Base-by-base conservation (phyloP, 2,888 invertebrate genomes). In the Parasteatoda lunata region DNA sequence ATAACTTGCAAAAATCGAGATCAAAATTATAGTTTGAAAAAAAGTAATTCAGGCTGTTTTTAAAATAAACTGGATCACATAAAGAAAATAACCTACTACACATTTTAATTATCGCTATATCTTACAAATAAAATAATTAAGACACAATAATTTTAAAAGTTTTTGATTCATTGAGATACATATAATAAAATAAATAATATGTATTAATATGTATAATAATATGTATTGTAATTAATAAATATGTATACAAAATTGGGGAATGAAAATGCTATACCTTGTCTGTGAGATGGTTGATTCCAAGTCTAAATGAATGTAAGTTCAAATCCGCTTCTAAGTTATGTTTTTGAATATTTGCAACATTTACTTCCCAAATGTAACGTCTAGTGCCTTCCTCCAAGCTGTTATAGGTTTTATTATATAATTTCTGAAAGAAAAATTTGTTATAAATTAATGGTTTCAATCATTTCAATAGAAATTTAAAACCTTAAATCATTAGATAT, bases 321-420 rank as follows among this genome's bases (percentile, higher is more conserved):
- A 88, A 49, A 15, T 84, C 76, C 5, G 83, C 83, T 66, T 88
- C 88, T 48, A 88, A 52, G 49, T 88, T 88, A 45, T 88, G 88
- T 7, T 52, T 49, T 13, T 70, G 64, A 47, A 88, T 51, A 3
- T 15, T 51, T 30, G 64, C 76, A 13, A 88, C 71, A 52, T 75
- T 84, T n/a, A 69, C 11, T 71, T 88, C 79, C 82, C 81, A 88
- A 30, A 83, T 79, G n/a, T 66, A 11, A 47, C 83, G 78, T n/a
- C 87, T 49, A 3, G 59, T 54, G 13, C 54, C 49, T 51, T 87
- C 87, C 79, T 83, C 88, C 4, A 15, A 15, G 5, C 65, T 4
- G 8, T 15, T 65, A 66, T 88, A 88, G 13, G n/a, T n/a, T 52
- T 84, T 84, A 11, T 59, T 66, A 51, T 65, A 83, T 2, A 77